Conservation (phyloP, 1,140 invertebrate species). For the Bilobella aurantiaca region DNA sequence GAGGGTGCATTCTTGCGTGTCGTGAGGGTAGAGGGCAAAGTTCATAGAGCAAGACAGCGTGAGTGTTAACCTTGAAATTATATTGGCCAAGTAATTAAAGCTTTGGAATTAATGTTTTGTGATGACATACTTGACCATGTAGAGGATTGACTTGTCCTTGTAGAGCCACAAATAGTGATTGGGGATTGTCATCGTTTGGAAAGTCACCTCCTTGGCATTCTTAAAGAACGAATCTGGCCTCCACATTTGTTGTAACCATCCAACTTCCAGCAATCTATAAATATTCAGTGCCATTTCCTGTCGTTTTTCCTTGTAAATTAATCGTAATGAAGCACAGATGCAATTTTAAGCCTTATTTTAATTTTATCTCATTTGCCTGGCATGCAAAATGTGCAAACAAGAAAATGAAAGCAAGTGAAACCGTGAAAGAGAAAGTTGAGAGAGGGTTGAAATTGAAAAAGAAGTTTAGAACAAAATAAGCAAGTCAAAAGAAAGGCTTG, state of each 20-base stretch:
- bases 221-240: constrained; percentile 52
- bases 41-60: constrained; percentile 81
- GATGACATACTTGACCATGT: constrained; percentile 43
- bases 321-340: no score
- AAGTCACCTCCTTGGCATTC: constrained; percentile 74
- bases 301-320: no score
- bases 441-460: no score
- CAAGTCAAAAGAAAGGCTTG: no score
- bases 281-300: no score
- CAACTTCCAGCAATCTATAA: constrained; percentile 65
- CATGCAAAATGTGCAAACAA: no score
- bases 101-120: background rate
- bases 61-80: constrained; percentile 56
- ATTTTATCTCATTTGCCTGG: no score
- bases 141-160: constrained; percentile 75
- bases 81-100: constrained; percentile 13
- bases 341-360: no score
- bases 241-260: constrained; percentile 85
- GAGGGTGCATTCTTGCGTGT: constrained; percentile 79
- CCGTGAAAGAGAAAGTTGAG: background rate
- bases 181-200: constrained; percentile 85
- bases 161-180: constrained; percentile 83
- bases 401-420: no score
- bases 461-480: no score
- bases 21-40: constrained; percentile 80